These are phyloP conservation scores for Scolopax rusticola DNA, from an alignment of 2,797 vertebrate genomes.

Conservation along the genomic window DNA sequence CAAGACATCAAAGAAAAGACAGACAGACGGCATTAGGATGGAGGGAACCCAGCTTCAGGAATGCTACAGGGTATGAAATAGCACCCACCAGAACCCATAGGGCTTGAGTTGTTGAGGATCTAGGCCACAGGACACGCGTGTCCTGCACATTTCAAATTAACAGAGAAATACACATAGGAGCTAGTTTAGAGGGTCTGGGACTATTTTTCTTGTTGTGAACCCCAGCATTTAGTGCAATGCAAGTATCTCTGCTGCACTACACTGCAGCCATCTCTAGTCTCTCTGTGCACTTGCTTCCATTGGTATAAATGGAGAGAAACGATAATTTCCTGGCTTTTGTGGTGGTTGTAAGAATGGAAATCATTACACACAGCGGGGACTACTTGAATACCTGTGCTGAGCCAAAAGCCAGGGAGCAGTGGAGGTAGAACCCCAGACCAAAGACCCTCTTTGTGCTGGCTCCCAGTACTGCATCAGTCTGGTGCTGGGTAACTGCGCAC, in stretches of 20 bases:
- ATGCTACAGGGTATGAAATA: neutral
- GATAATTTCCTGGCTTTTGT: neutral
- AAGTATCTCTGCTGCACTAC: neutral
- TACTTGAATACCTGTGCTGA: neutral
- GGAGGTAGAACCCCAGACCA: neutral
- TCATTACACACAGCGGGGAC: neutral
- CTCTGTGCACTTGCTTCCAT: fast-evolving
- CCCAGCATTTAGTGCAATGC: fast-evolving
- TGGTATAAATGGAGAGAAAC: neutral
- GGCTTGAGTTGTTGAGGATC: neutral
- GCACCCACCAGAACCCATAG: neutral
- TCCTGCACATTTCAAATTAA: neutral
- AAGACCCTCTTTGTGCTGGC: neutral
- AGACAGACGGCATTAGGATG: neutral
- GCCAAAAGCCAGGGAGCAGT: neutral
- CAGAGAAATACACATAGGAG: neutral
- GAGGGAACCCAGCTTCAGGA: neutral
- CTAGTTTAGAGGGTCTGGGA: neutral
- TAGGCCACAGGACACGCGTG: neutral
- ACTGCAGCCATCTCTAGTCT: neutral
- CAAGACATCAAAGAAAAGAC: neutral
- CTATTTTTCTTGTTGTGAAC: neutral
- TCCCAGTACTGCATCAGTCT: neutral
- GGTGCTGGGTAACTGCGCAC: neutral
- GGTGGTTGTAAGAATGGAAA: neutral